Evolutionary conservation across 2,113 vertebrate genomes (phyloP).

Genomic region (Heterochromis multidens): DNA sequence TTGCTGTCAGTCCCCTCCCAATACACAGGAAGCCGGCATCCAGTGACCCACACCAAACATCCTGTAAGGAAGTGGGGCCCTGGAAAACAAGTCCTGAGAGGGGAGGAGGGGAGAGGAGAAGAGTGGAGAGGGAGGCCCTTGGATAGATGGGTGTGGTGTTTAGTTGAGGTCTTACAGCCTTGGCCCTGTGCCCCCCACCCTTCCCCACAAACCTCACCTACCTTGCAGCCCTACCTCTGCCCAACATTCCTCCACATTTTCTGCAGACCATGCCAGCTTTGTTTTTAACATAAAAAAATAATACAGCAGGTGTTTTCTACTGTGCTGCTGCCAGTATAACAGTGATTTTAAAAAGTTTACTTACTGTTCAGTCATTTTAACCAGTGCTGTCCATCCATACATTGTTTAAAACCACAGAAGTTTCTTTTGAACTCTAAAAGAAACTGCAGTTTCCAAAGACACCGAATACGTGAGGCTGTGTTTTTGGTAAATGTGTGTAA

Average conservation of each 20-base stretch:
- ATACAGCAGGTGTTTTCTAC: slow-evolving; percentile 14
- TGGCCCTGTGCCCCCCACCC: slow-evolving; percentile 37
- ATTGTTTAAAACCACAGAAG: not conserved
- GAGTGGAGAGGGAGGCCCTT: slow-evolving; percentile 44
- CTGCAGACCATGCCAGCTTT: not conserved
- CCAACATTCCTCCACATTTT: slow-evolving; percentile 47
- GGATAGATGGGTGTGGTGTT: slow-evolving; percentile 54
- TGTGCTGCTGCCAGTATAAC: not conserved
- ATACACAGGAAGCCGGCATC: slow-evolving; percentile 79
- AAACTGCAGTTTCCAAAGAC: not conserved
- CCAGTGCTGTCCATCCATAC: not conserved
- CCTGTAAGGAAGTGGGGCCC: slow-evolving; percentile 78
- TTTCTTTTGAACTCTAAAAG: not conserved
- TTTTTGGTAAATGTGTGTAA: not conserved
- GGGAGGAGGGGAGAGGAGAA: slow-evolving; percentile 51
- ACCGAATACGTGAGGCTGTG: not conserved
- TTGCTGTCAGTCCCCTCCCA: slow-evolving; percentile 75
- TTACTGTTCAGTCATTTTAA: not conserved
- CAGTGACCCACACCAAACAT: slow-evolving; percentile 80
- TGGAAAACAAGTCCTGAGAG: slow-evolving; percentile 72
- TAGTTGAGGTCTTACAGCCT: slow-evolving; percentile 52
- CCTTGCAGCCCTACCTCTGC: slow-evolving; percentile 16
- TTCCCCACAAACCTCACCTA: slow-evolving; percentile 18
- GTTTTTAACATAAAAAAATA: not conserved
- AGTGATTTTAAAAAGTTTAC: not conserved